phyloP scores from a whole-genome alignment of 2,888 invertebrate genomes.

The Stenichneumon culpator region DNA sequence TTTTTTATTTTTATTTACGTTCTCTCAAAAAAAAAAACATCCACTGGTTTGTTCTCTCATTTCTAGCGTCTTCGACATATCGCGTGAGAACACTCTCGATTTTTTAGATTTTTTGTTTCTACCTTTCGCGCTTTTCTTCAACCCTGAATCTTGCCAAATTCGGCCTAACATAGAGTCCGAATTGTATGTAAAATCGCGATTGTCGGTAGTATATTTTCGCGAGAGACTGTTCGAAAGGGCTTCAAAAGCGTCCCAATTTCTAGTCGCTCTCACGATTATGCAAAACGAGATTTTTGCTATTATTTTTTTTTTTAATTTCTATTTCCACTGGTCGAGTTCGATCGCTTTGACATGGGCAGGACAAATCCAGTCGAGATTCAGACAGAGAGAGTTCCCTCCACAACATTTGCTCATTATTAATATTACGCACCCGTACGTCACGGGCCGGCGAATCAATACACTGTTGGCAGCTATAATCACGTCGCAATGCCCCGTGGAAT shows the following conservation, averaged over 20 bases:
- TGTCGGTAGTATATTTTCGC: conserved; percentile 5
- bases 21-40: conserved; percentile 62
- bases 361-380: conserved; percentile 68
- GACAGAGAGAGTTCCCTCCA: conserved; percentile 77
- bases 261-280: conserved; percentile 45
- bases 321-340: not conserved
- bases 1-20: conserved; percentile 54
- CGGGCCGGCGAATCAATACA: conserved; percentile 29
- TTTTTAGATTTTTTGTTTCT: not conserved
- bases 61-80: conserved; percentile 68
- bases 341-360: conserved; percentile 54
- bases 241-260: conserved; percentile 20
- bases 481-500: conserved; percentile 59
- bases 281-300: conserved; percentile 1
- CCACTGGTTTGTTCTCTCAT: conserved; percentile 75
- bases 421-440: conserved; percentile 65
- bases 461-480: conserved; percentile 61
- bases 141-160: conserved; percentile 37
- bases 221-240: conserved; percentile 4
- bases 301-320: conserved; percentile 9
- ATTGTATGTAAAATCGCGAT: conserved; percentile 8
- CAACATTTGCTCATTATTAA: conserved; percentile 78
- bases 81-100: conserved; percentile 30
- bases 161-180: conserved; percentile 18
- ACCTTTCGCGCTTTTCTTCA: not conserved